These are phyloP conservation scores for Opisthograptis luteolata DNA, from an alignment of 2,888 invertebrate species.

Conservation along the genomic window DNA sequence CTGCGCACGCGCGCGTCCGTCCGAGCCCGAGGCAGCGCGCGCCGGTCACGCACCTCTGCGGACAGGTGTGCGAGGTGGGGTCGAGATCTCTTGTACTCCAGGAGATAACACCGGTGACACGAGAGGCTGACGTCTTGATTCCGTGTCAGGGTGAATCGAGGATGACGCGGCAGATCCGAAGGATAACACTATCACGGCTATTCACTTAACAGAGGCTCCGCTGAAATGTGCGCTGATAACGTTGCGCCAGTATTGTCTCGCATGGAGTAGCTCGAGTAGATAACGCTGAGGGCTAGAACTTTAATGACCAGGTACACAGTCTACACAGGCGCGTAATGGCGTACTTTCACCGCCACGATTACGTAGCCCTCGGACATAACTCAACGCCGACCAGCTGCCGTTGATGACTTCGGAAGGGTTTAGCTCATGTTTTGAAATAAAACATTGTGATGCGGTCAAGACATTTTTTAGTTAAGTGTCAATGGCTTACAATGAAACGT, in stretches of 20 bases:
- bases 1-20: slow-evolving; percentile 56
- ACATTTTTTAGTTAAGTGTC: not conserved
- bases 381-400: slow-evolving; percentile 48
- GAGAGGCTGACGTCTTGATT: slow-evolving; percentile 64
- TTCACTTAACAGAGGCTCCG: slow-evolving; percentile 60
- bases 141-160: slow-evolving; percentile 52
- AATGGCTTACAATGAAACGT: slow-evolving; percentile 3
- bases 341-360: slow-evolving; percentile 54
- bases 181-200: slow-evolving; percentile 53
- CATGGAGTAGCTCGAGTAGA: slow-evolving; percentile 33
- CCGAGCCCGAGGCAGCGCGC: slow-evolving; percentile 52
- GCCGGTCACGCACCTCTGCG: slow-evolving; percentile 52
- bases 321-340: slow-evolving; percentile 41
- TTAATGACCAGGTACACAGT: slow-evolving; percentile 41
- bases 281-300: slow-evolving; percentile 34
- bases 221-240: slow-evolving; percentile 37
- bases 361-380: slow-evolving; percentile 48
- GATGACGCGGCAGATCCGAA: slow-evolving; percentile 53
- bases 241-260: slow-evolving; percentile 34
- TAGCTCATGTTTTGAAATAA: slow-evolving; percentile 8
- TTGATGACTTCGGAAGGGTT: slow-evolving; percentile 41
- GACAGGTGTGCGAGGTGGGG: slow-evolving; percentile 54
- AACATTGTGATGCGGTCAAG: not conserved
- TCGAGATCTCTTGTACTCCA: slow-evolving; percentile 41
- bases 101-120: slow-evolving; percentile 53